Percentiles rank a stretch among this genome's conserved stretches.
Conservation (phyloP, 2,888 invertebrate genomes). For the Folsomia manolachei region DNA sequence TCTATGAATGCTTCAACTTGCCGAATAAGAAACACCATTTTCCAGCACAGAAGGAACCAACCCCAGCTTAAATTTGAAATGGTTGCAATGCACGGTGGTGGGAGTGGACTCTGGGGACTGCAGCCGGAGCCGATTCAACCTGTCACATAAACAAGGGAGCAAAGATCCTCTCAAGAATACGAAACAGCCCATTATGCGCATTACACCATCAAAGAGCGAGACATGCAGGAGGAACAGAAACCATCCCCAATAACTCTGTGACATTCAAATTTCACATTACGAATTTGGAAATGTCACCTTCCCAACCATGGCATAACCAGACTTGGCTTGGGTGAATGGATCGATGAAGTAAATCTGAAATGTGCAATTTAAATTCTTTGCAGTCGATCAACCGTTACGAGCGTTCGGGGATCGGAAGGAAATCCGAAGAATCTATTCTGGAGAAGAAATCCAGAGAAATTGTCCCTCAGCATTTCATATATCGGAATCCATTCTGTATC, state of each 20-base stretch:
- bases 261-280: neutral
- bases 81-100: neutral
- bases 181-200: constrained; percentile 9
- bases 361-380: constrained; percentile 50
- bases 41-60: neutral
- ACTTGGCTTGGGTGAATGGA: constrained; percentile 23
- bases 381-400: constrained; percentile 50
- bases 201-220: no score
- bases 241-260: neutral
- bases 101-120: neutral
- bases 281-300: neutral
- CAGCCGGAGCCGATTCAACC: constrained; percentile 42
- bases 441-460: neutral
- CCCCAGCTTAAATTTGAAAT: neutral
- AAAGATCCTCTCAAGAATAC: constrained; percentile 19
- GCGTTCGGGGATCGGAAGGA: constrained; percentile 36
- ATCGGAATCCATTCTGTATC: no score
- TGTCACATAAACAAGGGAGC: constrained; percentile 48
- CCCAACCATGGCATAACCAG: neutral
- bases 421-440: neutral
- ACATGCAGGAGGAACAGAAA: neutral
- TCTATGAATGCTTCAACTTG: no score
- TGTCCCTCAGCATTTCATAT: no score
- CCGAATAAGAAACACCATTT: no score
- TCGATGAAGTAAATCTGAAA: constrained; percentile 50